These are phyloP conservation scores for Heliconius himera DNA, from an alignment of 1,140 invertebrate species.

Conservation along the genomic window DNA sequence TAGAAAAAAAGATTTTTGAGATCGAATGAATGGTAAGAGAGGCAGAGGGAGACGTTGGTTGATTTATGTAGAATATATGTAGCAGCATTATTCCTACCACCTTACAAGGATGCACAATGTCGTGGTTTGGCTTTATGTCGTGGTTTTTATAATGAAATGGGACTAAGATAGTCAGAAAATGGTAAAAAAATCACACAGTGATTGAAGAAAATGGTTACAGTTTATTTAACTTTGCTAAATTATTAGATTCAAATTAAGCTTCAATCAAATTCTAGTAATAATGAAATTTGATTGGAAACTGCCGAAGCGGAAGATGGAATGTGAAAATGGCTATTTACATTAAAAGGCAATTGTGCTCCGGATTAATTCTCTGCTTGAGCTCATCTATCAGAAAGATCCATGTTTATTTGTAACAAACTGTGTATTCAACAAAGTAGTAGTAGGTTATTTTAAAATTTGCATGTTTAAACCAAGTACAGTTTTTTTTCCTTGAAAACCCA, in stretches of 20 bases:
- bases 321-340: constrained; percentile 18
- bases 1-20: too few species aligned
- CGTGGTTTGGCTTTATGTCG: too few species aligned
- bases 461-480: too few species aligned
- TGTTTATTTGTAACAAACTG: neutral
- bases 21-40: too few species aligned
- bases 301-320: constrained; percentile 9
- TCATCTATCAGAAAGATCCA: neutral
- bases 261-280: constrained; percentile 19
- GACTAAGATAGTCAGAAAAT: too few species aligned
- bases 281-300: constrained; percentile 11
- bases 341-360: constrained; percentile 12
- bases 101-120: too few species aligned
- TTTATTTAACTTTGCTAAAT: neutral
- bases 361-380: constrained; percentile 18
- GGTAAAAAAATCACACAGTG: neutral
- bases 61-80: too few species aligned
- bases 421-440: neutral
- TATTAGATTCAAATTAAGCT: neutral
- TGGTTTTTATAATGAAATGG: too few species aligned
- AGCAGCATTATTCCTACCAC: too few species aligned
- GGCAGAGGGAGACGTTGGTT: too few species aligned
- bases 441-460: neutral
- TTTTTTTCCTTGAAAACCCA: too few species aligned
- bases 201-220: neutral